A percentile compares a stretch with the other conserved stretches of the same genome.
Conservation (phyloP, 2,888 invertebrate species). For the Hemaris fuciformis region DNA sequence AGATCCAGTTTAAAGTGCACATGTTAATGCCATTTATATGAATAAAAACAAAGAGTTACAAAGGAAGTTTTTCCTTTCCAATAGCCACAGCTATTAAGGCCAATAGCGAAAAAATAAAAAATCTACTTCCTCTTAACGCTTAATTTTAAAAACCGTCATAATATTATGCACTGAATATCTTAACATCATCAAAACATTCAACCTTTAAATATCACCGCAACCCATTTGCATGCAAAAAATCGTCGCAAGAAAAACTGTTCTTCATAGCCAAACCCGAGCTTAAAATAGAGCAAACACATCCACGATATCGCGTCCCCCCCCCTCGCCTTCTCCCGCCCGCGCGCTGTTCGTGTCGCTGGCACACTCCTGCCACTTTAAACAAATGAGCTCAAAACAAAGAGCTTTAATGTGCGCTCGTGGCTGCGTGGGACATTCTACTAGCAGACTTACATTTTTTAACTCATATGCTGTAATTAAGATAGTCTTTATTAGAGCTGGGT, state of each 20-base stretch:
- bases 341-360: slow-evolving; percentile 16
- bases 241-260: background rate
- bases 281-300: slow-evolving; percentile 13
- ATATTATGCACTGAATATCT: no score
- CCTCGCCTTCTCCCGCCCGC: background rate
- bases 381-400: slow-evolving; percentile 26
- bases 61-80: no score
- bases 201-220: background rate
- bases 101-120: no score
- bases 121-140: no score
- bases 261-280: background rate
- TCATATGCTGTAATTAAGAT: slow-evolving; percentile 4
- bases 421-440: background rate
- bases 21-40: no score
- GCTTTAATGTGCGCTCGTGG: background rate
- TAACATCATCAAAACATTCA: background rate
- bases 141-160: no score
- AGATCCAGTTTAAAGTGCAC: no score
- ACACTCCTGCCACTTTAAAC: slow-evolving; percentile 22
- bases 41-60: no score
- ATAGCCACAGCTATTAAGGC: no score
- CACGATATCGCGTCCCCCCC: background rate
- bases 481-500: background rate
- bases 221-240: background rate
- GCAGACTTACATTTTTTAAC: slow-evolving; percentile 6